Base-by-base conservation (phyloP, 2,888 invertebrate genomes). In the Andrena fulva region DNA sequence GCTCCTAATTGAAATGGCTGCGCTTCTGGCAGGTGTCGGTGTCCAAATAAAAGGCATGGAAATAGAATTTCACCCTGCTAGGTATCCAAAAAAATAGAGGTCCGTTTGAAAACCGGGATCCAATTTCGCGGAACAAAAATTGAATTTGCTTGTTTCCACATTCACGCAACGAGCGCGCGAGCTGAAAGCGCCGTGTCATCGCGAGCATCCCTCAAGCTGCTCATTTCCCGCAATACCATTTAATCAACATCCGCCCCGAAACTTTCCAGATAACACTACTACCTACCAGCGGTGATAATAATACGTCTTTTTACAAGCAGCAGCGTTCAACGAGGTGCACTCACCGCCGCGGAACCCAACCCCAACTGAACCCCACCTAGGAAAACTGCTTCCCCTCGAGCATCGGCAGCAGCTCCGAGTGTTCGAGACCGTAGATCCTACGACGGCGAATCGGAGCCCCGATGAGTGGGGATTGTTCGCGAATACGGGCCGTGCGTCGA, bases 401-500 rank as follows among this genome's bases (percentile, higher is more conserved):
- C 42, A 42, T 42, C 12, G 42, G 42, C 42, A 42, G 42, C 42
- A 42, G 42, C 42, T 5, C 42, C 42, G 42, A 42, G 42, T 12
- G 24, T 56, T 56, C 24, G 12, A 4, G 56, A 42, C 10, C 56
- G 56, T 12, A 35, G 54, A 12, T 24, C 54, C 20, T 2, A 5
- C 0, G 16, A 5, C n/a, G 33, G 56, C 67, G 33, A 54, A 66
- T 48, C 10, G 42, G 24, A 27, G 16, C 1, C 27, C 16, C 42
- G 16, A 42, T 5, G 50, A 5, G 12, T 20, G 50, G 12, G 48
- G 42, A 48, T 70, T 66, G 35, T 77, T 59, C 70, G 5, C 60
- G 70, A 71, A 77, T 62, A 80, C 60, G 54, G 66, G 8, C 29
- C 24, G 77, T 56, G 7, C 64, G 35, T 24, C 16, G 64, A 7